A percentile compares a stretch with the other conserved stretches of the same genome.
These are phyloP conservation scores for Podarcis muralis DNA, from an alignment of 2,113 vertebrate genomes.

Conservation along the genomic window DNA sequence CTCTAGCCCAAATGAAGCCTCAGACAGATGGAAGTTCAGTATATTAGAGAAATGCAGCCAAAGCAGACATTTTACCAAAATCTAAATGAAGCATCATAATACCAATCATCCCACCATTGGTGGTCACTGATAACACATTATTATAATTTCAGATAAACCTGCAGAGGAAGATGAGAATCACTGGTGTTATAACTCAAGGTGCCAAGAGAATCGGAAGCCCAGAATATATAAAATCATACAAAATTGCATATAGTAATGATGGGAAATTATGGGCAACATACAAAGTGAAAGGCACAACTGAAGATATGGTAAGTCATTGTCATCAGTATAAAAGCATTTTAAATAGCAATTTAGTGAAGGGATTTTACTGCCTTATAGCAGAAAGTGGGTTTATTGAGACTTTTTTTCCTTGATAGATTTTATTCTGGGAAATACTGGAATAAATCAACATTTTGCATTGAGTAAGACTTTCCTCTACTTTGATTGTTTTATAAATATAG, in stretches of 20 bases:
- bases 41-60: not conserved
- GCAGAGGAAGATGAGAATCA: constrained; percentile 96
- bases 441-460: not conserved
- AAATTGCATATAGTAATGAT: constrained; percentile 96
- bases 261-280: constrained; percentile 94
- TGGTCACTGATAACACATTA: not conserved
- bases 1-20: not conserved
- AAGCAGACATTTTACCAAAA: not conserved
- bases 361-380: constrained; percentile 27
- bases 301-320: constrained; percentile 88
- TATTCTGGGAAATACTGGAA: not conserved
- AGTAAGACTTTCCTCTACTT: constrained; percentile 46
- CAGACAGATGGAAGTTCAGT: not conserved
- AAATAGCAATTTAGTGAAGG: not conserved
- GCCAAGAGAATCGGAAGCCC: constrained; percentile 98
- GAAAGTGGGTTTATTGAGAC: not conserved
- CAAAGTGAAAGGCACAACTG: constrained; percentile 92
- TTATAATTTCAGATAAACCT: constrained; percentile 89
- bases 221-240: constrained; percentile 98
- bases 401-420: not conserved
- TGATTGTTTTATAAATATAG: constrained; percentile 51
- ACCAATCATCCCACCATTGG: not conserved
- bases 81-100: not conserved
- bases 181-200: constrained; percentile 97
- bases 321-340: not conserved